These are phyloP conservation scores for Notechis scutatus DNA, from an alignment of 2,113 vertebrate species.

Conservation along the genomic window DNA sequence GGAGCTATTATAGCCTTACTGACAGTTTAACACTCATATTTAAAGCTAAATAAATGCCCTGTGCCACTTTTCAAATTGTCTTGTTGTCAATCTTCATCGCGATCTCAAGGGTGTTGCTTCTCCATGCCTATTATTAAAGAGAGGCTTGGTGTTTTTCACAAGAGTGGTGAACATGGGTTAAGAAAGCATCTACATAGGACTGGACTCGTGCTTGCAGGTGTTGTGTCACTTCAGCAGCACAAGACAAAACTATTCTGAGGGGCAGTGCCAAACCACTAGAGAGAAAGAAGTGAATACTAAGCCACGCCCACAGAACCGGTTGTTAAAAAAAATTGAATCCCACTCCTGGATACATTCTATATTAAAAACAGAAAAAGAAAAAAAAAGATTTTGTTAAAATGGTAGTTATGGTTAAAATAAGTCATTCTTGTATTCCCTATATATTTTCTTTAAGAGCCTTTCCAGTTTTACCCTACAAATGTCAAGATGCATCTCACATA, in stretches of 20 bases:
- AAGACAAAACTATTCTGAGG: not conserved
- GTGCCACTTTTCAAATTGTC: not conserved
- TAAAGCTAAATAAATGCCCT: not conserved
- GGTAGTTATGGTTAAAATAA: slow-evolving; percentile 1
- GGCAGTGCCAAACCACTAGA: not conserved
- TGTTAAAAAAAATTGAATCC: no score
- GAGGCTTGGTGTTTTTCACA: not conserved
- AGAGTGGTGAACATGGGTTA: not conserved
- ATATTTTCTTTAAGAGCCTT: slow-evolving; percentile 5
- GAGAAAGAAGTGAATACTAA: not conserved
- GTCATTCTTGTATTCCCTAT: not conserved
- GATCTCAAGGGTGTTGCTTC: not conserved
- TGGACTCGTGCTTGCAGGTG: not conserved
- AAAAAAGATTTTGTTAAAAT: not conserved
- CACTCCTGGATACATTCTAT: not conserved
- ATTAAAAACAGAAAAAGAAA: not conserved
- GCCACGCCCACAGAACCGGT: no score
- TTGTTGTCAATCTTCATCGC: not conserved
- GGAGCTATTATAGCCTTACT: not conserved
- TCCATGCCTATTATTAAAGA: not conserved
- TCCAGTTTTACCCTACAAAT: not conserved
- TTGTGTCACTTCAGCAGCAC: not conserved
- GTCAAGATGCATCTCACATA: slow-evolving; percentile 10
- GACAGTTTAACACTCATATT: not conserved
- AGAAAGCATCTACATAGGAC: not conserved